A percentile compares a stretch with the other conserved stretches of the same genome.
Conservation (phyloP, 1,140 invertebrate genomes). For the Pogonognathellus flavescens region DNA sequence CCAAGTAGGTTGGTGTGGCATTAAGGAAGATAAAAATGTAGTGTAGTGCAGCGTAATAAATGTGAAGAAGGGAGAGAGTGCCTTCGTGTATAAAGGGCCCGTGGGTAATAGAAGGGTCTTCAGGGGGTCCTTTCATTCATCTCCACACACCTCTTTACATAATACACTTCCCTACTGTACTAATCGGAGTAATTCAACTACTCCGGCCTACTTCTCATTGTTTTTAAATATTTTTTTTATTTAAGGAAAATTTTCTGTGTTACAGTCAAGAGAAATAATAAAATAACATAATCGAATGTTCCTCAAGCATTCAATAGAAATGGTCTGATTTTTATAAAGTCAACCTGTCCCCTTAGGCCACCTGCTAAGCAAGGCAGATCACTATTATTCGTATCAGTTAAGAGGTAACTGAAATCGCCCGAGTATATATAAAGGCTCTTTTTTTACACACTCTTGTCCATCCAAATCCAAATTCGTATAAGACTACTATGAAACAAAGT, state of each 20-base stretch:
- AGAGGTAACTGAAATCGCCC: too few relatives aligned
- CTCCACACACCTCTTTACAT: slow-evolving; percentile 20
- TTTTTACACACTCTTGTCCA: too few relatives aligned
- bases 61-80: too few relatives aligned
- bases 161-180: background rate
- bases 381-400: too few relatives aligned
- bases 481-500: too few relatives aligned
- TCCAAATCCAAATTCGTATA: too few relatives aligned
- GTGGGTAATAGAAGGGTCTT: slow-evolving; percentile 13
- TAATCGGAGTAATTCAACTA: slow-evolving; percentile 32
- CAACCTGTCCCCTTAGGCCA: slow-evolving; percentile 63
- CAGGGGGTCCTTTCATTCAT: slow-evolving; percentile 31
- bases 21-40: slow-evolving; percentile 18
- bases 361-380: slow-evolving; percentile 28
- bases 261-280: slow-evolving; percentile 23
- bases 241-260: background rate
- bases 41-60: background rate
- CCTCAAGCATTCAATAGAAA: slow-evolving; percentile 33
- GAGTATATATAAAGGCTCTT: too few relatives aligned
- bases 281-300: slow-evolving; percentile 38
- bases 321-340: slow-evolving; percentile 50
- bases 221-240: slow-evolving; percentile 28
- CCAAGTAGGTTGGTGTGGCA: slow-evolving; percentile 19
- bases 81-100: background rate
- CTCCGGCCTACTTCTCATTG: slow-evolving; percentile 6